These are phyloP conservation scores for Myxocyprinus asiaticus DNA, from an alignment of 2,113 vertebrate species.

Conservation along the genomic window DNA sequence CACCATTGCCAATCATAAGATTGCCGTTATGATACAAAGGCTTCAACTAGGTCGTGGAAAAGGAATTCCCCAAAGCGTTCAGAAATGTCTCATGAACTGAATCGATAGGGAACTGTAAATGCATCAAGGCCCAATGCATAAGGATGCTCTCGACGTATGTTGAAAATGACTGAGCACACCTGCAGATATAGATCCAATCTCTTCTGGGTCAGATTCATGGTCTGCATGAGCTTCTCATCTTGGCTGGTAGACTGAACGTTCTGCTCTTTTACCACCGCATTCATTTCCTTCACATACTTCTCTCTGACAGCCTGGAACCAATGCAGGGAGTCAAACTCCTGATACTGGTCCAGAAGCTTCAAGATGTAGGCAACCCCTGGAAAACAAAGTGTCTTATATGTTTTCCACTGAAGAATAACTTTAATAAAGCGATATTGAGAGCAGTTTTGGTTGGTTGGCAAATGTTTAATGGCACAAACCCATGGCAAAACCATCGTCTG, in stretches of 20 bases:
- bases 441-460: neutral
- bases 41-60: too few species aligned
- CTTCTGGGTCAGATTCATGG: conserved; percentile 98
- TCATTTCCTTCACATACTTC: conserved; percentile 93
- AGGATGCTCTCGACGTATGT: neutral
- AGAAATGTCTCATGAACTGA: too few species aligned
- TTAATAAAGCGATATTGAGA: neutral
- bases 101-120: too few species aligned
- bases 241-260: conserved; percentile 85
- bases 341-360: conserved; percentile 97
- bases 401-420: neutral
- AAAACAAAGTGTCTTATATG: conserved; percentile 19
- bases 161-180: conserved; percentile 68
- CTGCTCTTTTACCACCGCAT: conserved; percentile 92
- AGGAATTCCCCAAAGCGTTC: too few species aligned
- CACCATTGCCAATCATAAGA: too few species aligned
- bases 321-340: conserved; percentile 97
- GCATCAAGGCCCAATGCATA: too few species aligned
- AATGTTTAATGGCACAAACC: conserved; percentile 74
- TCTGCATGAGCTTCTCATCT: conserved; percentile 95
- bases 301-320: conserved; percentile 98
- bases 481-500: conserved; percentile 98
- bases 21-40: too few species aligned
- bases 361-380: conserved; percentile 96
- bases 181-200: conserved; percentile 91